A percentile compares a stretch with the other conserved stretches of the same genome.
phyloP scores from a whole-genome alignment of 2,113 vertebrate species.

The Mobula hypostoma region DNA sequence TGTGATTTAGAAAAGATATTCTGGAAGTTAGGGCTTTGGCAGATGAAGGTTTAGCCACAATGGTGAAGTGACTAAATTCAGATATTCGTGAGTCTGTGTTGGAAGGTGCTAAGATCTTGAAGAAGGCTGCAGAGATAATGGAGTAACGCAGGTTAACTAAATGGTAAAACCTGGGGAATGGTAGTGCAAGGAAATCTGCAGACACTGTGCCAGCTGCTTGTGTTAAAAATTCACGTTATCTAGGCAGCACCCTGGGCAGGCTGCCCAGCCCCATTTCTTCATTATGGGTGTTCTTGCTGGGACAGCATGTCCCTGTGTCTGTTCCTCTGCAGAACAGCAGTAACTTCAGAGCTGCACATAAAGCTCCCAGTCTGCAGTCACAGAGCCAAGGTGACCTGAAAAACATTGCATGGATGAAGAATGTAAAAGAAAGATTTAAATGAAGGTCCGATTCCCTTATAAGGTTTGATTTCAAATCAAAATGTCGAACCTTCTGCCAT shows the following conservation, averaged over 20 bases:
- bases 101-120: not conserved
- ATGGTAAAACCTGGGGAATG: not conserved
- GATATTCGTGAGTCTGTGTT: not conserved
- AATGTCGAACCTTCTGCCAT: too few relatives aligned
- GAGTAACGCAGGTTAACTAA: not conserved
- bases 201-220: not conserved
- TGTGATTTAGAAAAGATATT: not conserved
- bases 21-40: too few relatives aligned
- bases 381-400: not conserved
- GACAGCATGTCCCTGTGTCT: not conserved
- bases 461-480: too few relatives aligned
- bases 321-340: not conserved
- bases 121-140: not conserved
- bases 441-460: too few relatives aligned
- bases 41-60: not conserved
- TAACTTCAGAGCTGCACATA: conserved; percentile 17
- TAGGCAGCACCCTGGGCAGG: not conserved
- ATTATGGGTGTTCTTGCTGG: conserved; percentile 1
- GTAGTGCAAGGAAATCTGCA: not conserved
- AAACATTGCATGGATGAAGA: not conserved
- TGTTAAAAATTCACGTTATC: conserved; percentile 16
- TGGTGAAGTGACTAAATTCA: not conserved
- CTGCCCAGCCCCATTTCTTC: not conserved
- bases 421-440: not conserved
- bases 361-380: conserved; percentile 1